Evolutionary conservation across 1,140 invertebrate genomes (phyloP), one percentile per base, ranked within the genome.

Genomic region (Pseudomyrmex gracilis): DNA sequence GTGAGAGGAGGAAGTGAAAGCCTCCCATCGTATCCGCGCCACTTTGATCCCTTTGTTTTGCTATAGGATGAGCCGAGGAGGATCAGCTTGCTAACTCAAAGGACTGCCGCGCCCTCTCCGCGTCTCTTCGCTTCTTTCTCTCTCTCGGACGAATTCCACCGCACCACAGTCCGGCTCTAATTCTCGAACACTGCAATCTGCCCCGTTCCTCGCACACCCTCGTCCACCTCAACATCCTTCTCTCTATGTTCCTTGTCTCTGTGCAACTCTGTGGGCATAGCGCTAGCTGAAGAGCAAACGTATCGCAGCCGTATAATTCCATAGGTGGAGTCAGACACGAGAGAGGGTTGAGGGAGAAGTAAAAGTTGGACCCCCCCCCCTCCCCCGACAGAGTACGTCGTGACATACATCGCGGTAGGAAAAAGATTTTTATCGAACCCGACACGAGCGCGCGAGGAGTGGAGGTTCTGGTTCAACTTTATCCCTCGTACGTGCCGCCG

Each of bases 401-500:
- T 57, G 10, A 57, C 20, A 55, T 73, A 22, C 70, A 70, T 53
- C 34, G 53, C 80, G 22, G 34, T 24, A 20, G 8, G 47, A 55
- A 73, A 76, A 83, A 73, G 84, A 88, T 89, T 88, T 86, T 58
- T 24, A 12, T 49, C 24, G 17, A 73, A 34, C 12, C 58, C 53
- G 24, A 49, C 73, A 82, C 77, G 68, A 15, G 70, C 34, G 70
- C 34, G 5, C 5, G 5, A 34, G 70, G 13, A 49, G 80, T 85
- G 84, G 66, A 58, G 22, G 24, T 73, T 73, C 68, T 45, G 58
- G 12, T 22, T 43, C 45, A 78, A 92, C 90, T 93, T 93, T 93
- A 93, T 93, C 90, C 89, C 57, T 71, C 76, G 89, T 93, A 93
- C 92, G 93, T 93, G 92, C 84, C 82, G 51, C 84, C 71, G 90